A percentile compares a stretch with the other conserved stretches of the same genome.
Evolutionary conservation across 2,797 vertebrate genomes (phyloP).

Genomic region (Tolypeutes matacus): DNA sequence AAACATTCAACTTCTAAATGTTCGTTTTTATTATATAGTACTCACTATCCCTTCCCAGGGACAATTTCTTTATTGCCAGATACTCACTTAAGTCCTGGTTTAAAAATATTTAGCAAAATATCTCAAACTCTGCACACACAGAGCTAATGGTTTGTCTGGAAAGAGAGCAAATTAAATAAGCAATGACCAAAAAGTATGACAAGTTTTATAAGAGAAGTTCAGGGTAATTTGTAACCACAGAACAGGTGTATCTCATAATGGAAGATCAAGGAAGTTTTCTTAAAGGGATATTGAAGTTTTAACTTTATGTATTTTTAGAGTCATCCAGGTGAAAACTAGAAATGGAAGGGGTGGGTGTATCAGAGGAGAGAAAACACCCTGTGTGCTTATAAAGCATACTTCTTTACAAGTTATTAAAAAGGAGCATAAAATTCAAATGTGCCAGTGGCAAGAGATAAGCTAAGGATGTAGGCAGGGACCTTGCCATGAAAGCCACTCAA

Average conservation of each 20-base stretch:
- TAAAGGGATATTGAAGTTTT: background rate
- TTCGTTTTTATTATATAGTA: background rate
- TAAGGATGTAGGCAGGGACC: accelerated
- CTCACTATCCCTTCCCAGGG: background rate
- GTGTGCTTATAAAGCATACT: background rate
- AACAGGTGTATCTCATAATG: background rate
- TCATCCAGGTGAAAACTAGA: background rate
- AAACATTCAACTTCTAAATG: background rate
- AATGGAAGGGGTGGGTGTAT: accelerated
- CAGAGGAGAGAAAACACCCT: background rate
- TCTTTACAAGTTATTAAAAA: background rate
- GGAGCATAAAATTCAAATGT: background rate
- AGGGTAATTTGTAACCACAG: background rate
- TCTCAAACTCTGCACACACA: background rate
- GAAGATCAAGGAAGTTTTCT: background rate
- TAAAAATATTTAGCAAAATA: background rate
- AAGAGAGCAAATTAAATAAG: background rate
- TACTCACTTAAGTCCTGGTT: background rate
- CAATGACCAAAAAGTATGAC: background rate
- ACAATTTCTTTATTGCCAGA: background rate
- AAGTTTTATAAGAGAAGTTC: background rate
- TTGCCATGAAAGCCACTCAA: background rate
- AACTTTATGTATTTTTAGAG: background rate
- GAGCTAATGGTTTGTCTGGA: background rate
- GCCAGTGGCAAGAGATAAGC: background rate